Evolutionary conservation across 2,113 vertebrate species (phyloP).

Genomic region (Tachysurus fulvidraco): DNA sequence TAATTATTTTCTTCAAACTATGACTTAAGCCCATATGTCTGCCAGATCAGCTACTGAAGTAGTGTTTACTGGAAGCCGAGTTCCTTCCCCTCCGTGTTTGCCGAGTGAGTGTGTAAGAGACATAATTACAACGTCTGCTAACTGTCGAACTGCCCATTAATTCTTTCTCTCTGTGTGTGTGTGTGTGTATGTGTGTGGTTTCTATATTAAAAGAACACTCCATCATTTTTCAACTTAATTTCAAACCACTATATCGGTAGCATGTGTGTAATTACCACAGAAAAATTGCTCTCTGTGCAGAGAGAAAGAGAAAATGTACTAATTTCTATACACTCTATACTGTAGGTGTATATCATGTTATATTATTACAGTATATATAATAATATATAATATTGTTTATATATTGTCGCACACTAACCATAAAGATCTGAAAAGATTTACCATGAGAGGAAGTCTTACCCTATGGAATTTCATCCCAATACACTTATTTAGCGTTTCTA

Average conservation of each 20-base stretch:
- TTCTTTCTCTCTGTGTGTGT: slow-evolving; percentile 57
- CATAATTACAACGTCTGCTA: slow-evolving; percentile 74
- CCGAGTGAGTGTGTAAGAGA: slow-evolving; percentile 66
- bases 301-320: background rate
- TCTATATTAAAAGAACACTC: background rate
- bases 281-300: background rate
- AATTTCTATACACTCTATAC: background rate
- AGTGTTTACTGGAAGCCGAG: slow-evolving; percentile 63
- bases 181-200: slow-evolving; percentile 27
- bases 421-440: background rate
- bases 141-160: slow-evolving; percentile 67
- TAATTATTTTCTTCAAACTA: slow-evolving; percentile 45
- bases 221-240: background rate
- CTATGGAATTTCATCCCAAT: background rate
- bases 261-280: background rate
- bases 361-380: too few relatives aligned
- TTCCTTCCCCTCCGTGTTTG: slow-evolving; percentile 68
- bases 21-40: slow-evolving; percentile 55
- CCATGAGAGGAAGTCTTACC: background rate
- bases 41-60: slow-evolving; percentile 54
- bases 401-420: too few relatives aligned
- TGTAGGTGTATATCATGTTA: too few relatives aligned
- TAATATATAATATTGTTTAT: too few relatives aligned
- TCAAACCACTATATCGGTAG: background rate
- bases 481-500: background rate